A percentile compares a stretch with the other conserved stretches of the same genome.
Conservation (phyloP, 2,797 vertebrate genomes). For the Cyprinodon diabolis region DNA sequence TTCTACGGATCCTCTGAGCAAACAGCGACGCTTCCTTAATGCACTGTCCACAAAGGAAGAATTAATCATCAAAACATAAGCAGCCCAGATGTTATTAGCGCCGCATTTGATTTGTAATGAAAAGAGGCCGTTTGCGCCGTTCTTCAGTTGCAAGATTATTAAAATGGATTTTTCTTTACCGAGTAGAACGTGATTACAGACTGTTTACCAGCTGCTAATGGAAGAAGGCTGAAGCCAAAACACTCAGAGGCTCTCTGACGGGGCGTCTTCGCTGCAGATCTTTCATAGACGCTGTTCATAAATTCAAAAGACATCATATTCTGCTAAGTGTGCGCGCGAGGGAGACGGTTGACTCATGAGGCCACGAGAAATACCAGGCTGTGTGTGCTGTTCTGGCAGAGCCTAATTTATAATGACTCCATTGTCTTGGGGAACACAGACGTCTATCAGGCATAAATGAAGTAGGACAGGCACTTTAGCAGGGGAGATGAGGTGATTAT, state of each 20-base stretch:
- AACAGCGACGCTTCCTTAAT: not conserved
- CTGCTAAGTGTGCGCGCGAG: constrained; percentile 18
- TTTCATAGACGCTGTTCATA: not conserved
- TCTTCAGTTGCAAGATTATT: constrained; percentile 25
- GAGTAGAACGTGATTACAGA: constrained; percentile 56
- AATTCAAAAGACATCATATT: constrained; percentile 16
- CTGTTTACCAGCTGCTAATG: constrained; percentile 65
- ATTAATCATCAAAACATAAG: constrained; percentile 15
- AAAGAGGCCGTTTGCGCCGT: constrained; percentile 28
- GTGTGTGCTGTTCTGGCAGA: constrained; percentile 52
- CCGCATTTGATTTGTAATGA: constrained; percentile 25
- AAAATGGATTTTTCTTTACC: constrained; percentile 49
- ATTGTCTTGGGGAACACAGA: constrained; percentile 72
- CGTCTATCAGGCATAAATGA: constrained; percentile 67
- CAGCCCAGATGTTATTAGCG: constrained; percentile 1
- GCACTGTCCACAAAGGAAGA: constrained; percentile 6
- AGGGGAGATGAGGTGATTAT: constrained; percentile 73
- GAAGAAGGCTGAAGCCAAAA: constrained; percentile 52
- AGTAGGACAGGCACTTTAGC: constrained; percentile 73
- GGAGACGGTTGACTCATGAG: constrained; percentile 27
- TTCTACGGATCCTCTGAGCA: not conserved
- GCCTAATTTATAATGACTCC: constrained; percentile 73
- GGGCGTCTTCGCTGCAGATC: constrained; percentile 34
- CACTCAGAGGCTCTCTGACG: constrained; percentile 37
- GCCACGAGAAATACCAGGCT: constrained; percentile 61